Percentiles rank a stretch among this genome's conserved stretches.
phyloP scores from a whole-genome alignment of 2,888 invertebrate genomes.

The Anodontia alba region DNA sequence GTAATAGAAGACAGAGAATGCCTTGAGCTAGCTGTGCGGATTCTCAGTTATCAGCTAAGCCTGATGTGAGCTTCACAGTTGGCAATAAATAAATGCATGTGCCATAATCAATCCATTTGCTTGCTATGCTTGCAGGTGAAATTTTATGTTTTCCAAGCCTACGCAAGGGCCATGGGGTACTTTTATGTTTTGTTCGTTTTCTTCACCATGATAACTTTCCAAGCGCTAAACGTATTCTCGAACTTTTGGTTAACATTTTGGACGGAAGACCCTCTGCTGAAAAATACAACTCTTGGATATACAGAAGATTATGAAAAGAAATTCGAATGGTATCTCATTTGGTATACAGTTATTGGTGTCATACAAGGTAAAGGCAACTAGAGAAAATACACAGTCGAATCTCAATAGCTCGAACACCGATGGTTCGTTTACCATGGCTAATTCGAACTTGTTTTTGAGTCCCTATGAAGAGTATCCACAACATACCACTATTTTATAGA shows the following conservation, averaged over 20 bases:
- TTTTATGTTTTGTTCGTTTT: slow-evolving; percentile 92
- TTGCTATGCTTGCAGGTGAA: slow-evolving; percentile 87
- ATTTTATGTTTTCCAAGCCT: slow-evolving; percentile 94
- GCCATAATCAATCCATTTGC: too few relatives aligned
- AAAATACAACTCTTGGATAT: slow-evolving; percentile 63
- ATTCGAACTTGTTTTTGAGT: too few relatives aligned
- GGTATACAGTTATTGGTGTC: slow-evolving; percentile 84
- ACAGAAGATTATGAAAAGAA: slow-evolving; percentile 64
- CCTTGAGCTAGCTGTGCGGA: too few relatives aligned
- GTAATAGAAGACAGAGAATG: too few relatives aligned
- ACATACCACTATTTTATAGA: too few relatives aligned
- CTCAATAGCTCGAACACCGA: too few relatives aligned
- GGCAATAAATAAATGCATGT: too few relatives aligned
- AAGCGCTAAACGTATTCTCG: slow-evolving; percentile 71
- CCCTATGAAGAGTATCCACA: too few relatives aligned
- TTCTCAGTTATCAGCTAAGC: too few relatives aligned
- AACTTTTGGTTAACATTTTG: slow-evolving; percentile 81
- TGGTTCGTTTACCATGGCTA: too few relatives aligned
- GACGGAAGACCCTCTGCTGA: slow-evolving; percentile 78
- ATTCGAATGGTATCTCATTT: slow-evolving; percentile 82
- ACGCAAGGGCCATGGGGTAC: slow-evolving; percentile 91
- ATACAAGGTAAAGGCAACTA: slow-evolving; percentile 71
- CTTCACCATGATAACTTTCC: slow-evolving; percentile 81
- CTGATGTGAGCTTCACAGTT: too few relatives aligned
- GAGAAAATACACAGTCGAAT: background rate